Percentiles rank a stretch among this genome's conserved stretches.
These are phyloP conservation scores for Saxidomus purpurata DNA, from an alignment of 1,140 invertebrate genomes.

Conservation along the genomic window DNA sequence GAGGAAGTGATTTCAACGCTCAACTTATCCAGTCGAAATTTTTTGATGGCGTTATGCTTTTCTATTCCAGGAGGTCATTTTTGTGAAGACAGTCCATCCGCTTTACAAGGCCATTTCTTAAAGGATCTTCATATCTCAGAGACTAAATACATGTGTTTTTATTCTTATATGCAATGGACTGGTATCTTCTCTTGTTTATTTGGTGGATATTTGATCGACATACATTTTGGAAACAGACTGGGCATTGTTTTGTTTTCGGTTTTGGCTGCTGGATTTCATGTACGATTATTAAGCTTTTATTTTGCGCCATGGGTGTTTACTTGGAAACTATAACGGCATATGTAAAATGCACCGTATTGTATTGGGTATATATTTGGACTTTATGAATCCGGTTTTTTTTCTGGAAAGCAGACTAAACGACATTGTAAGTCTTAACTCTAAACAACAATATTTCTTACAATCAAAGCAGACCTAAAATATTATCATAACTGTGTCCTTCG, in stretches of 20 bases:
- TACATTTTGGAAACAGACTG: neutral
- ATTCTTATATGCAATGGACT: conserved; percentile 43
- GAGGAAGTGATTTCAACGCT: too few species aligned
- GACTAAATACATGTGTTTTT: conserved; percentile 53
- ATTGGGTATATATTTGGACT: too few species aligned
- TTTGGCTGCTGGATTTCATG: neutral
- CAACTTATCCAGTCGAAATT: too few species aligned
- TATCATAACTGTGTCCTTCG: too few species aligned
- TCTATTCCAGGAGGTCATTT: conserved; percentile 39
- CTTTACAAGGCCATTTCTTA: conserved; percentile 38
- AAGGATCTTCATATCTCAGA: conserved; percentile 37
- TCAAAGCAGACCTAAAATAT: too few species aligned
- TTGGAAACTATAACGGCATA: too few species aligned
- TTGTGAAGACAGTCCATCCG: conserved; percentile 11
- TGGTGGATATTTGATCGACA: conserved; percentile 48
- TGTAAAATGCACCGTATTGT: too few species aligned
- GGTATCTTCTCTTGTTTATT: conserved; percentile 42
- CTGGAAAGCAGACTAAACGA: neutral
- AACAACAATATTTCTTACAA: neutral
- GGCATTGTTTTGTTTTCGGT: conserved; percentile 8
- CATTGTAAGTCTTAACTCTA: neutral
- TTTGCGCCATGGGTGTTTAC: neutral
- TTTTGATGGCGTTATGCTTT: too few species aligned
- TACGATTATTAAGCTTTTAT: neutral
- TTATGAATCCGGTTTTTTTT: neutral